Base-by-base conservation (phyloP, 2,888 invertebrate species). In the Hedya salicella region DNA sequence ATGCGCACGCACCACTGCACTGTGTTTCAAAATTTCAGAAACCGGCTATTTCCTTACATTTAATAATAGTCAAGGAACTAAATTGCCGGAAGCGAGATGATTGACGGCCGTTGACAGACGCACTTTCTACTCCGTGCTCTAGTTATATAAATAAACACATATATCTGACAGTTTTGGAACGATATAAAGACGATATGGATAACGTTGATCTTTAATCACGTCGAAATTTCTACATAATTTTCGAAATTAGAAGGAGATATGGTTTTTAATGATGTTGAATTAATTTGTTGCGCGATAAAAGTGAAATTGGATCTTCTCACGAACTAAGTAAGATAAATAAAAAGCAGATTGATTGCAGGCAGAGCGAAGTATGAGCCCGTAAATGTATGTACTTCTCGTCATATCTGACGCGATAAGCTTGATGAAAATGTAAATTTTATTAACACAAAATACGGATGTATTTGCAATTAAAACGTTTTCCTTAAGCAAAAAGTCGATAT, bases 41-140 rank as follows among this genome's bases (percentile, higher is more conserved):
- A 32, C 57, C 16, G 32, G 32, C 19, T 32, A 46, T 46, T 46
- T 49, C 48, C 42, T 49, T 9, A 17, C 14, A 60, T 46, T 53
- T 39, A 53, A 50, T 59, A 59, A 46, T 36, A 52, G 53, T 36
- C 53, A 48, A 16, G n/a, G 42, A 30, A 25, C 46, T n/a, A 32
- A 49, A 36, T n/a, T 17, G 60, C 42, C 66, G 66, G 66, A 66
- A 66, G 54, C 60, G 66, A 60, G 60, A 66, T 46, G 65, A 65
- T 40, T 39, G 60, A 53, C 48, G 48, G 17, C 21, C n/a, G 66
- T 60, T 42, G 66, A 66, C 61, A 54, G 66, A 64, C 32, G 32
- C 60, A 53, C 60, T 66, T 60, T 64, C 64, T 63, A 48, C 54
- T 59, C 17, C 17, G 46, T 30, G 46, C 17, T 53, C 59, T 32